Base-by-base conservation (phyloP, 2,888 invertebrate species). In the Junonia oenone region DNA sequence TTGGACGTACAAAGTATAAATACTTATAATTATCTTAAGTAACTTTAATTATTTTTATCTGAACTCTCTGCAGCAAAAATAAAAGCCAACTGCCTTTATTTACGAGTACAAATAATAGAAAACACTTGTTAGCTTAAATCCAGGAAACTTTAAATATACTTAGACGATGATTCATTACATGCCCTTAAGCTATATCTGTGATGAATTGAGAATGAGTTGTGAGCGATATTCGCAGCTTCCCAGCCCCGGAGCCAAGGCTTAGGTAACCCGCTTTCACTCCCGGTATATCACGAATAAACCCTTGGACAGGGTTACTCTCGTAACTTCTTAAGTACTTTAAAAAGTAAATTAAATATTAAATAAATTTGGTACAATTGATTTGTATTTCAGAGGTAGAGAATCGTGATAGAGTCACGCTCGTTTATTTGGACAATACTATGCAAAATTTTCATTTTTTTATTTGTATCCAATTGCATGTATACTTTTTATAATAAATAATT, bases 191-290 rank as follows among this genome's bases (percentile, higher is more conserved):
- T n/a, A 43, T 48, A 26, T 54, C 37, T 31, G 15, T 53, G 50
- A 58, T 50, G 43, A 55, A 60, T 60, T 51, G 45, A 33, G 45
- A 52, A 37, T 51, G 51, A 55, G 49, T 26, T 51, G 56, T 55
- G 62, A 64, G 56, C 54, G 65, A 64, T 55, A 65, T 64, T 63
- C 60, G 55, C 51, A 49, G 48, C 56, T 61, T 63, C 61, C 58
- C 55, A 61, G 59, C 63, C 63, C 62, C 57, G 58, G 47, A 63
- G 63, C 55, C 65, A 64, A 63, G 62, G 65, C 62, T 68, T 68
- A 66, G 63, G 66, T 68, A 69, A 69, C 55, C 55, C 37, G 64
- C 68, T 69, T 69, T 69, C 69, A 69, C 69, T 65, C 61, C 59
- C 64, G 63, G 66, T 68, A 68, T 65, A 67, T 68, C 68, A 68